These are phyloP conservation scores for Euura saliciscinereae DNA, from an alignment of 1,140 invertebrate species.

Conservation along the genomic window DNA sequence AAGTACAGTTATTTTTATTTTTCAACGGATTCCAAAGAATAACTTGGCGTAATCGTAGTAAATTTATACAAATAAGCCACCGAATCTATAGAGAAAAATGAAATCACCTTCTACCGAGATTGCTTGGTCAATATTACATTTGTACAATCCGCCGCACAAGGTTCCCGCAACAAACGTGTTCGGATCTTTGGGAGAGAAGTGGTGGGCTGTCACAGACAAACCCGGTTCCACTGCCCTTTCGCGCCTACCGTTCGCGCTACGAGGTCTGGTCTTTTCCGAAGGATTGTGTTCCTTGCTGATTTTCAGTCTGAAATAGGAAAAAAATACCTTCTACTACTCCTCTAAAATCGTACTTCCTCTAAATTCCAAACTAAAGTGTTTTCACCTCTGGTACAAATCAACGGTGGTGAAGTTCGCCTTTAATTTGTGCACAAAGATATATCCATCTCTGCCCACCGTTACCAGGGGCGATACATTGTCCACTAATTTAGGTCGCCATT, in stretches of 20 bases:
- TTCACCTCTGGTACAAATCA: conserved; percentile 42
- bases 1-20: neutral
- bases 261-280: conserved; percentile 47
- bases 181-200: conserved; percentile 48
- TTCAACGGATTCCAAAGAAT: neutral
- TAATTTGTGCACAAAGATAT: conserved; percentile 49
- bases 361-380: conserved; percentile 2
- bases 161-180: conserved; percentile 53
- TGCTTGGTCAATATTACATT: conserved; percentile 46
- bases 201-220: conserved; percentile 51
- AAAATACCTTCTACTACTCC: neutral
- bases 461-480: conserved; percentile 46
- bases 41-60: no score
- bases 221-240: conserved; percentile 53
- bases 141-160: conserved; percentile 54
- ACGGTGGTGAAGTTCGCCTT: conserved; percentile 46
- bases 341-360: neutral
- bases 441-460: conserved; percentile 51
- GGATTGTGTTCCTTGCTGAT: conserved; percentile 54
- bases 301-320: conserved; percentile 44
- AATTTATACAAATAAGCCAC: no score
- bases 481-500: conserved; percentile 46
- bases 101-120: conserved; percentile 40
- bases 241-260: conserved; percentile 47
- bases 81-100: no score